Evolutionary conservation across 2,888 invertebrate genomes (phyloP).

Genomic region (Heliconius sara): DNA sequence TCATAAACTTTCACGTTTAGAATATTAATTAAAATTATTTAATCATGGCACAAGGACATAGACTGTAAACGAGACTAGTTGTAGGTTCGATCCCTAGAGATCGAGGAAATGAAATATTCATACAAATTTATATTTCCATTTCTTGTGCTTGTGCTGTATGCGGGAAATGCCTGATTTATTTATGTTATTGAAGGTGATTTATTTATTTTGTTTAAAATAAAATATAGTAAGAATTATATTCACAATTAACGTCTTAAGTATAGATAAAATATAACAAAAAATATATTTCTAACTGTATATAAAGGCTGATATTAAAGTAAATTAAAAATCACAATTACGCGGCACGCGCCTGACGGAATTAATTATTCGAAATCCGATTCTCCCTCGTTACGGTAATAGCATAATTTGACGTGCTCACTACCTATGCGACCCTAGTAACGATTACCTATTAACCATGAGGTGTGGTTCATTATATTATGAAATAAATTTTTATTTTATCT

Average conservation of each 20-base stretch:
- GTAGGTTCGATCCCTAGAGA: no score
- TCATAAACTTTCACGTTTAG: no score
- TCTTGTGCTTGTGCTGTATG: no score
- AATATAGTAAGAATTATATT: not conserved
- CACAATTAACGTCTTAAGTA: not conserved
- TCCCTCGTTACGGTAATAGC: constrained; percentile 56
- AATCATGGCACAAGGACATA: no score
- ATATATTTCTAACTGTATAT: not conserved
- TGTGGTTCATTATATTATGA: not conserved
- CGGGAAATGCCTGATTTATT: no score
- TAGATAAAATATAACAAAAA: not conserved
- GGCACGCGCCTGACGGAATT: constrained; percentile 71
- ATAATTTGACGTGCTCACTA: constrained; percentile 59
- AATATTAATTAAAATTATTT: no score
- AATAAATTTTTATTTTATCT: not conserved
- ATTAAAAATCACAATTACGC: constrained; percentile 45
- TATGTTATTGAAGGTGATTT: no score
- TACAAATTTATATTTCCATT: no score
- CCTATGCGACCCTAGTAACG: constrained; percentile 57
- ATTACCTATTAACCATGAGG: constrained; percentile 31
- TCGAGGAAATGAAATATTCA: no score
- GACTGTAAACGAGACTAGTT: no score
- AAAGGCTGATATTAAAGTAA: constrained; percentile 9
- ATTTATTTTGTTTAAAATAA: no score
- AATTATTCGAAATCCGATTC: constrained; percentile 61